phyloP scores from a whole-genome alignment of 2,888 invertebrate species.

The Nudaria mundana region DNA sequence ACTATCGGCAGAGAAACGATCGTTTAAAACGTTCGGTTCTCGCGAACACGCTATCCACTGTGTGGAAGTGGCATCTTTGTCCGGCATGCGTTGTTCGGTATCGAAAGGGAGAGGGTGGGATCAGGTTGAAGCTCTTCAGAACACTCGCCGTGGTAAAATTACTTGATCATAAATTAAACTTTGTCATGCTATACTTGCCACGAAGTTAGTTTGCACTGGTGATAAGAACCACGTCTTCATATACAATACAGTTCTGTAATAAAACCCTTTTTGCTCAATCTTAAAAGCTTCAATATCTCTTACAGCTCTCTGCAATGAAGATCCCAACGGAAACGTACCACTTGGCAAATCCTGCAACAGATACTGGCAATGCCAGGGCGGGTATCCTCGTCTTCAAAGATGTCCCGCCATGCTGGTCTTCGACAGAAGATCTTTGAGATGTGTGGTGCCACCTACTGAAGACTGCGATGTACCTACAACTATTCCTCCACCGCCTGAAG shows the following conservation, averaged over 20 bases:
- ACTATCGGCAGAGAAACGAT: too few species aligned
- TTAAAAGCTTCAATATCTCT: slow-evolving; percentile 24
- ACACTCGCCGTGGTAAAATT: too few species aligned
- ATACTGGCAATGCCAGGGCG: slow-evolving; percentile 97
- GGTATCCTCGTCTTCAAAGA: slow-evolving; percentile 93
- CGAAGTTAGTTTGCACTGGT: too few species aligned
- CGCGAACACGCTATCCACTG: too few species aligned
- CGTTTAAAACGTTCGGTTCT: too few species aligned
- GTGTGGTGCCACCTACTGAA: slow-evolving; percentile 94
- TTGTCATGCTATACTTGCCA: too few species aligned
- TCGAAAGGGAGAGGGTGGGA: too few species aligned
- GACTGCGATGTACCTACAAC: slow-evolving; percentile 93
- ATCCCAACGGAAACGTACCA: slow-evolving; percentile 94
- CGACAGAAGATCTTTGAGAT: slow-evolving; percentile 90
- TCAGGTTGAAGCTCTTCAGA: too few species aligned
- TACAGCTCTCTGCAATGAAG: slow-evolving; percentile 94
- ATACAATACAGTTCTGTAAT: background rate
- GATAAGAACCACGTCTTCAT: background rate
- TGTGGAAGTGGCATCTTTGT: too few species aligned
- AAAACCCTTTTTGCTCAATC: background rate
- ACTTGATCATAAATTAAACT: too few species aligned
- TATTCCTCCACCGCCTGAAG: slow-evolving; percentile 83
- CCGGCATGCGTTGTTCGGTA: too few species aligned
- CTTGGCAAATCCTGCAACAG: slow-evolving; percentile 95
- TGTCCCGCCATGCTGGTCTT: slow-evolving; percentile 96